Percentiles rank a stretch among this genome's conserved stretches.
phyloP scores from a whole-genome alignment of 2,888 invertebrate genomes.

The Portevinia maculata region DNA sequence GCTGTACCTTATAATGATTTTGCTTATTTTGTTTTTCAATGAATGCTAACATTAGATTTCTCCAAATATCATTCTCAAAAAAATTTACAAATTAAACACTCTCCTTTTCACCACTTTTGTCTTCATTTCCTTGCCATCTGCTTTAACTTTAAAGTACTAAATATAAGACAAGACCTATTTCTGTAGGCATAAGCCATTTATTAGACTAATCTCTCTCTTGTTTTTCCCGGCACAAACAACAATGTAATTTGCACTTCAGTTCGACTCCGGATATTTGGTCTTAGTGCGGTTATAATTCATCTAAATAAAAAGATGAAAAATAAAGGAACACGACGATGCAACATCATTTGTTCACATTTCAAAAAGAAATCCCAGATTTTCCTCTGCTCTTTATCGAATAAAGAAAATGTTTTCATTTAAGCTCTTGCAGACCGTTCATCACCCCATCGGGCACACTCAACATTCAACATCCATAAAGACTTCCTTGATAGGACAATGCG shows the following conservation, averaged over 20 bases:
- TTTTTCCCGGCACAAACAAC: constrained; percentile 9
- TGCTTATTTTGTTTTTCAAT: too few relatives aligned
- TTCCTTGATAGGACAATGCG: constrained; percentile 56
- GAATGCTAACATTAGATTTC: too few relatives aligned
- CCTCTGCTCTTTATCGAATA: constrained; percentile 60
- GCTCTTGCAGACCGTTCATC: constrained; percentile 39
- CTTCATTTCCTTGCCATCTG: not conserved
- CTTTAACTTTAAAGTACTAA: not conserved
- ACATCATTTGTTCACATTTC: constrained; percentile 55
- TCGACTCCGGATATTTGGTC: constrained; percentile 52
- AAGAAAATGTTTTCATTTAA: constrained; percentile 68
- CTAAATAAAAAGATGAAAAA: constrained; percentile 23
- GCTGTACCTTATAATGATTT: too few relatives aligned
- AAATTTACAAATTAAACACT: too few relatives aligned
- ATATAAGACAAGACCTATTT: constrained; percentile 29
- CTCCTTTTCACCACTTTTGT: too few relatives aligned
- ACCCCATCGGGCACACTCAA: constrained; percentile 17
- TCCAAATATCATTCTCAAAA: too few relatives aligned
- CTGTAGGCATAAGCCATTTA: constrained; percentile 51
- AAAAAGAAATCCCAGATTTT: constrained; percentile 42
- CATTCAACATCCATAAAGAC: constrained; percentile 37
- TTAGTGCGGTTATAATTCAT: constrained; percentile 56
- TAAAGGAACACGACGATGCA: constrained; percentile 46
- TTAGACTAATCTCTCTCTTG: constrained; percentile 36
- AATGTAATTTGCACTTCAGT: constrained; percentile 64